Base-by-base conservation (phyloP, 2,113 vertebrate genomes). In the Columbina picui region DNA sequence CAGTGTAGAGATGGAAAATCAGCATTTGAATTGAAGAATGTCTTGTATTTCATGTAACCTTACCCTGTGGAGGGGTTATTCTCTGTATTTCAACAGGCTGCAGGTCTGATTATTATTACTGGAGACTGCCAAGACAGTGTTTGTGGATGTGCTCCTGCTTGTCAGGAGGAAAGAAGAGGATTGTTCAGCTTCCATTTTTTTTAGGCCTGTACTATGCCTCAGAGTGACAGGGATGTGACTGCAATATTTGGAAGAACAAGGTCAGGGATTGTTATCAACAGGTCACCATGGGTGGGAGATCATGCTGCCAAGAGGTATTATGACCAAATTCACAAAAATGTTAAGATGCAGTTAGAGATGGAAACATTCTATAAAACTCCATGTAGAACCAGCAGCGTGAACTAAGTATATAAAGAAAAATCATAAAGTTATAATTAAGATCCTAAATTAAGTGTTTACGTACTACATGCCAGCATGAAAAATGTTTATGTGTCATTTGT, bases 11-110 rank as follows among this genome's bases (percentile, higher is more conserved):
- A 78, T n/a, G 36, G 79, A 94, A 94, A 86, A 82, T 47, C 38
- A 78, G 29, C n/a, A 2, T 76, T 56, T 83, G 68, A 88, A 90
- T 56, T 39, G 70, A 91, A 67, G 41, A 64, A 71, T 61, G 64
- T 55, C 93, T 94, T 89, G 53, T 63, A 43, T 94, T 95, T 95
- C 88, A 71, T 0, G 45, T 93, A 91, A 94, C 56, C 25, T 53
- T 87, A 68, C 20, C 52, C 64, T 53, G 41, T 30, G 29, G 74
- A 80, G 41, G 38, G 14, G 26, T 64, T 68, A 23, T 57, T 64
- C 34, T 82, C 56, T 89, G 15, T 67, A 64, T 87, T 84, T 69
- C 70, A 77, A 60, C 10, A 38, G 60, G 14, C 26, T 75, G 15
- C 14, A 53, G n/a, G 34, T 57, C 80, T 91, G 43, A 87, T 90